Evolutionary conservation across 1,140 invertebrate genomes (phyloP).

Genomic region (Orchesella cincta): DNA sequence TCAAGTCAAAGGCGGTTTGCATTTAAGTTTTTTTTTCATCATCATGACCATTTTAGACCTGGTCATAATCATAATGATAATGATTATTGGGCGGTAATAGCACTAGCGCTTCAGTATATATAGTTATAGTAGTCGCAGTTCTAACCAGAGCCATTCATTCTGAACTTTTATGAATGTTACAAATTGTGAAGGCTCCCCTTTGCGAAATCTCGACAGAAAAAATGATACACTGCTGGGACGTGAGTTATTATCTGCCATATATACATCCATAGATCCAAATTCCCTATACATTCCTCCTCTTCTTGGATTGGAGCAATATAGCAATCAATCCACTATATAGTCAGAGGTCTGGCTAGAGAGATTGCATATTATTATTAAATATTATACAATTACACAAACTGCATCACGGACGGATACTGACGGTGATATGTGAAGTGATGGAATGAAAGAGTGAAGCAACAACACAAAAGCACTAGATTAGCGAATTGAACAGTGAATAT

Average conservation of each 20-base stretch:
- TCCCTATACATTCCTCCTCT: not conserved
- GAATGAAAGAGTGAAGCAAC: not conserved
- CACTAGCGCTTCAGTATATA: not conserved
- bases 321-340: too few relatives aligned
- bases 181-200: not conserved
- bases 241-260: not conserved
- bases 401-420: not conserved
- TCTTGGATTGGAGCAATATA: not conserved
- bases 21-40: not conserved
- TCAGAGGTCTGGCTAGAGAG: too few relatives aligned
- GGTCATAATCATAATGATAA: not conserved
- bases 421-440: too few relatives aligned
- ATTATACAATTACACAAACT: not conserved
- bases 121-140: not conserved
- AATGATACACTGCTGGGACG: slow-evolving; percentile 3
- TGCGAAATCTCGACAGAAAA: not conserved
- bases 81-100: slow-evolving; percentile 15
- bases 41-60: not conserved
- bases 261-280: too few relatives aligned
- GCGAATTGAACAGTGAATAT: too few relatives aligned
- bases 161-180: not conserved
- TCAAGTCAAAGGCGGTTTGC: not conserved
- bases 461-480: too few relatives aligned
- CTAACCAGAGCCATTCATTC: not conserved
- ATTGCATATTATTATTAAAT: not conserved